Conservation (phyloP, 2,113 vertebrate species). For the Malurus cyaneus region DNA sequence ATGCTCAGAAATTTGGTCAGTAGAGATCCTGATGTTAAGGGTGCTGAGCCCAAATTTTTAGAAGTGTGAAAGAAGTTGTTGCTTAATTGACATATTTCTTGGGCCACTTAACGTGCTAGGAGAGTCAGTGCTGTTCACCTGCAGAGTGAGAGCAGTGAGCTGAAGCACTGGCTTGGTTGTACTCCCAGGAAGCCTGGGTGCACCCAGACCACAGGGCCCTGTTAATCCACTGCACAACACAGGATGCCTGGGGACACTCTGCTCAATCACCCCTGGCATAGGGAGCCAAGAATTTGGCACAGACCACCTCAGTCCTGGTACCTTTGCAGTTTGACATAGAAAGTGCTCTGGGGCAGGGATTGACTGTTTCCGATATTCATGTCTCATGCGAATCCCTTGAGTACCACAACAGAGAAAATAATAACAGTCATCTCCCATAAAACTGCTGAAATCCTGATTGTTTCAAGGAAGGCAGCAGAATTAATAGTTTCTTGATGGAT, state of each 20-base stretch:
- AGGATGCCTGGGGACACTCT: neutral
- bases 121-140: neutral
- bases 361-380: neutral
- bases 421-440: neutral
- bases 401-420: neutral
- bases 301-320: neutral
- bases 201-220: neutral
- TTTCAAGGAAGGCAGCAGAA: neutral
- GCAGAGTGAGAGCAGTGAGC: neutral
- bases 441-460: neutral
- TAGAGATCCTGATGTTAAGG: neutral
- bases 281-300: neutral
- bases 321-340: neutral
- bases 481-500: neutral
- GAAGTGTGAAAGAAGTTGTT: neutral
- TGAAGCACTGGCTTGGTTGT: neutral
- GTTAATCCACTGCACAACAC: neutral
- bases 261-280: rapidly evolving
- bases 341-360: neutral
- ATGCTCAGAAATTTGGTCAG: neutral
- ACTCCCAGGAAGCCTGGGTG: neutral
- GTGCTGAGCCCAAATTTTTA: neutral
- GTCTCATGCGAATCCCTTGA: neutral
- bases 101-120: neutral
- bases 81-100: neutral